phyloP scores from a whole-genome alignment of 2,797 vertebrate species.

The Cyclopterus lumpus region DNA sequence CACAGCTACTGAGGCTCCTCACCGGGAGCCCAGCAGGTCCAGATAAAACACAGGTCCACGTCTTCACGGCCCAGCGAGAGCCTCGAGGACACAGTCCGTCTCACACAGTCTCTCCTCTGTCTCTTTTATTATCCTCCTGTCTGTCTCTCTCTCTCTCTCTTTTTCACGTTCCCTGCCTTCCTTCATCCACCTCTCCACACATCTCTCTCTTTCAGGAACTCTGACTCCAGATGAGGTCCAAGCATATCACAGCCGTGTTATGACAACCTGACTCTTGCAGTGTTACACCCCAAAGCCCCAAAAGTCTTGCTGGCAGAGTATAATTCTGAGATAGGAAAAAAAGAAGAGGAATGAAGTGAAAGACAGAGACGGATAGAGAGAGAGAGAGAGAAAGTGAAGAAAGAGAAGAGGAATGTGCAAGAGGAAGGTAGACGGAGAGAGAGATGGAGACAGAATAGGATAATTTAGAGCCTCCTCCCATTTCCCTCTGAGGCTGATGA shows the following conservation, averaged over 20 bases:
- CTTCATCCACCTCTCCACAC: slow-evolving; percentile 59
- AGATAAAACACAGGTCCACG: slow-evolving; percentile 70
- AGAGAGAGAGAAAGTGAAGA: slow-evolving; percentile 28
- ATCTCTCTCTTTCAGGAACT: slow-evolving; percentile 60
- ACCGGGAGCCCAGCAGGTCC: slow-evolving; percentile 63
- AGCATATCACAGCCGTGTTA: slow-evolving; percentile 78
- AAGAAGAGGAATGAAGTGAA: slow-evolving; percentile 33
- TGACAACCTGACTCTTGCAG: slow-evolving; percentile 68
- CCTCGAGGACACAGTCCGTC: slow-evolving; percentile 48
- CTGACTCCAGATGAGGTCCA: slow-evolving; percentile 68
- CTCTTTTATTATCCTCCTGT: slow-evolving; percentile 63
- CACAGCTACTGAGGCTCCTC: slow-evolving; percentile 59
- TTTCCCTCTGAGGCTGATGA: slow-evolving; percentile 62
- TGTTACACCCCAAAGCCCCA: slow-evolving; percentile 57
- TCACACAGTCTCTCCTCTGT: slow-evolving; percentile 59
- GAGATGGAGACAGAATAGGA: slow-evolving; percentile 40
- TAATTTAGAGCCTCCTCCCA: slow-evolving; percentile 62
- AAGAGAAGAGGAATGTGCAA: slow-evolving; percentile 44
- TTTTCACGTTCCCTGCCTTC: slow-evolving; percentile 42
- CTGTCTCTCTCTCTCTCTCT: slow-evolving; percentile 52
- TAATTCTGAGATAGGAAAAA: slow-evolving; percentile 20
- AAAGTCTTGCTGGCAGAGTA: slow-evolving; percentile 65
- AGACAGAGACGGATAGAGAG: slow-evolving; percentile 33
- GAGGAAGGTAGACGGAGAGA: slow-evolving; percentile 23
- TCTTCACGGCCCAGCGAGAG: slow-evolving; percentile 59